phyloP scores from a whole-genome alignment of 1,140 invertebrate species.

The Colletes latitarsis region DNA sequence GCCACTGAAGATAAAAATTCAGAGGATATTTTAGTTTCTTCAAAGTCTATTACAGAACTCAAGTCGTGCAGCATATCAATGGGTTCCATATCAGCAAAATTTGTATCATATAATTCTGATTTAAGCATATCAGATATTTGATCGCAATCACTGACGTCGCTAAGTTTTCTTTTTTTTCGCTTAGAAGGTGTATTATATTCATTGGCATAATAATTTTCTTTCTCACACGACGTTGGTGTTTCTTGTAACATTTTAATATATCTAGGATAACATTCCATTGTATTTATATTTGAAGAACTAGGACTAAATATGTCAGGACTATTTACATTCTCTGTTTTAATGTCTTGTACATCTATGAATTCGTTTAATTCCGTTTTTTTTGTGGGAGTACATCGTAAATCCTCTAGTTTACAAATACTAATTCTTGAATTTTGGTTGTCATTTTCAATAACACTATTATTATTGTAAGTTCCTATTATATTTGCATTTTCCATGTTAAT shows the following conservation, averaged over 20 bases:
- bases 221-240: neutral
- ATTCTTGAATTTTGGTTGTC: neutral
- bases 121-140: slow-evolving; percentile 11
- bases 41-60: slow-evolving; percentile 35
- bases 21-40: slow-evolving; percentile 27
- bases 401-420: neutral
- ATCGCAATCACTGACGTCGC: neutral
- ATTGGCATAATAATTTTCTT: neutral
- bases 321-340: neutral
- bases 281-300: neutral
- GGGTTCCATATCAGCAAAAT: slow-evolving; percentile 40
- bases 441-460: neutral
- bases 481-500: neutral
- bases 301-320: neutral
- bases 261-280: neutral
- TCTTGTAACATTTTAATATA: neutral
- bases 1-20: slow-evolving; percentile 36
- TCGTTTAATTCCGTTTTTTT: neutral
- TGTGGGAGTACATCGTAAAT: neutral
- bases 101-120: slow-evolving; percentile 23
- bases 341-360: neutral
- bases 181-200: neutral
- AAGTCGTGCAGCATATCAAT: slow-evolving; percentile 63
- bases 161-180: slow-evolving; percentile 7
- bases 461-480: neutral